Evolutionary conservation across 2,113 vertebrate genomes (phyloP), one percentile per base, ranked within the genome.

Genomic region (Mobula birostris): DNA sequence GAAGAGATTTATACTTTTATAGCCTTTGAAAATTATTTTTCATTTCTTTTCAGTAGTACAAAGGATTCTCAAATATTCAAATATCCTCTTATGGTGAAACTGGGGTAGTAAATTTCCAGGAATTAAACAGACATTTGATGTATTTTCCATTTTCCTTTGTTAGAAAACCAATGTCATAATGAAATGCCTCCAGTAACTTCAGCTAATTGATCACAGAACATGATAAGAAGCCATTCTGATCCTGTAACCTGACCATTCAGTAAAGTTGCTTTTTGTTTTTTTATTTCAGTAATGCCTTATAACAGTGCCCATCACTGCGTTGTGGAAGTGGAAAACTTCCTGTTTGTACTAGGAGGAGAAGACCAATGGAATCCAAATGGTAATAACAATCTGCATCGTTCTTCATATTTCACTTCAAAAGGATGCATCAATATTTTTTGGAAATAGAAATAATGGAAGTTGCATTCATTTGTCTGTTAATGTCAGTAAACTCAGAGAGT

Each of bases 341-440:
- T 99, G 95, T 97, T 99, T 6, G 97, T 99, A 94, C 95, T 99
- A 78, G 99, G 99, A 58, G 99, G 99, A 97, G 99, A 99, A 96
- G 99, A 99, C 96, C 99, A 99, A 63, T 99, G 99, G 99, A 99
- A 99, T 96, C 99, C 99, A 36, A 99, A 99, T 36, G 99, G 99
- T 99, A 97, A 95, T 94, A 95, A 95, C 0, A 70, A 11, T 91
- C 94, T 76, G 95, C 83, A 48, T 19, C 56, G 19, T 68, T 21
- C 40, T 48, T 27, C n/a, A 32, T 77, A 32, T 36, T 19, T 94
- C 90, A 83, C 74, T 94, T 94, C 90, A 94, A 94, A 61, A 94
- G 94, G 91, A 68, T 12, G 85, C 95, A 95, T 95, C 83, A 94
- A 95, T 88, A 66, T 27, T 66, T n/a, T 83, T 78, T 94, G 94